These are phyloP conservation scores for Phortica variegata DNA, from an alignment of 1,140 invertebrate genomes.

Conservation along the genomic window DNA sequence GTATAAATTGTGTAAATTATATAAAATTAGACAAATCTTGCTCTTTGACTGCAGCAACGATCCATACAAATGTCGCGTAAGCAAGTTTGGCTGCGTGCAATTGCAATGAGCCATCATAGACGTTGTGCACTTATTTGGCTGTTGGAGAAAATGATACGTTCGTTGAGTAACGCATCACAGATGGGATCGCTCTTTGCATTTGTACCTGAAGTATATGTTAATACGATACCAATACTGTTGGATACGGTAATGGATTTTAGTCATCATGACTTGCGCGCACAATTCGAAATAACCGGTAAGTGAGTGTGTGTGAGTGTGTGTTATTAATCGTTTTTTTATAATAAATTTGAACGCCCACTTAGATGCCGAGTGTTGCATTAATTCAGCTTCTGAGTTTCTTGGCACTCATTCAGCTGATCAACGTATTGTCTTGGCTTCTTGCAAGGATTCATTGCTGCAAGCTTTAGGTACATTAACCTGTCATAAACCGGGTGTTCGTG, in stretches of 20 bases:
- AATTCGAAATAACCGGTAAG: slow-evolving; percentile 55
- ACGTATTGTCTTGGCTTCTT: slow-evolving; percentile 73
- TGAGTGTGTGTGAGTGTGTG: no score
- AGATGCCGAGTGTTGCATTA: slow-evolving; percentile 58
- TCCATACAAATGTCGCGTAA: slow-evolving; percentile 51
- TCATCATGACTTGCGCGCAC: slow-evolving; percentile 43
- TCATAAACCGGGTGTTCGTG: slow-evolving; percentile 60
- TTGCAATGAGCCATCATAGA: slow-evolving; percentile 39
- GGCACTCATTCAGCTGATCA: slow-evolving; percentile 74
- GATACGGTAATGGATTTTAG: slow-evolving; percentile 70
- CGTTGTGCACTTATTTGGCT: slow-evolving; percentile 60
- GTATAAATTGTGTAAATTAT: background rate
- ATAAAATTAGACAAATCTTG: background rate
- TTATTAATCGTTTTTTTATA: no score
- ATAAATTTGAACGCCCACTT: no score
- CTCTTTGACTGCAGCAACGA: slow-evolving; percentile 33
- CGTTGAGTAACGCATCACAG: slow-evolving; percentile 58
- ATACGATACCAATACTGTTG: slow-evolving; percentile 48
- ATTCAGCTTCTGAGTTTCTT: slow-evolving; percentile 71
- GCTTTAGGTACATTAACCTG: slow-evolving; percentile 70
- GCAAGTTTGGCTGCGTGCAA: slow-evolving; percentile 50
- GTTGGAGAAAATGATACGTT: slow-evolving; percentile 62
- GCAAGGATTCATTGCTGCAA: slow-evolving; percentile 75
- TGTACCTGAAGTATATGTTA: slow-evolving; percentile 78
- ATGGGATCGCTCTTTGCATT: slow-evolving; percentile 73